A percentile compares a stretch with the other conserved stretches of the same genome.
Evolutionary conservation across 2,888 invertebrate species (phyloP).

Genomic region (Oligia strigilis): DNA sequence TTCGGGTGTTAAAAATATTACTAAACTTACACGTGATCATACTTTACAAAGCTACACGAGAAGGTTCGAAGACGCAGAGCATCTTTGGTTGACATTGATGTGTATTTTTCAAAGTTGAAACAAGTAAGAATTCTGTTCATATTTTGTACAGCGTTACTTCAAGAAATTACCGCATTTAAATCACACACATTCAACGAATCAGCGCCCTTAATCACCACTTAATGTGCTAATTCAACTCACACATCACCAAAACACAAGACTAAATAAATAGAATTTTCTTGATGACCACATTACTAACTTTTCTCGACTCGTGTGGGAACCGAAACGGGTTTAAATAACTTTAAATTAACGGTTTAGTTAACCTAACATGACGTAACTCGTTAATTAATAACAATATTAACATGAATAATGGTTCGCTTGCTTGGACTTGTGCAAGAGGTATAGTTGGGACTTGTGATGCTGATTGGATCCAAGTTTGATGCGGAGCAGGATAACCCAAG

Average conservation of each 20-base stretch:
- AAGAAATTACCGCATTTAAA: slow-evolving; percentile 30
- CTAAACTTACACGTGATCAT: neutral
- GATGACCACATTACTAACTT: slow-evolving; percentile 61
- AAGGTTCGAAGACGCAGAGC: neutral
- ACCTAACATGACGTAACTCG: slow-evolving; percentile 64
- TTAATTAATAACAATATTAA: slow-evolving; percentile 68
- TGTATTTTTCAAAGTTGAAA: neutral
- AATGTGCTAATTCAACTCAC: slow-evolving; percentile 31
- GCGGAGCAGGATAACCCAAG: slow-evolving; percentile 26
- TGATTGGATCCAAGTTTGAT: slow-evolving; percentile 21
- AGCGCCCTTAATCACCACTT: slow-evolving; percentile 34
- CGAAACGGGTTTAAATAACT: slow-evolving; percentile 67
- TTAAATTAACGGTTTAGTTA: slow-evolving; percentile 64
- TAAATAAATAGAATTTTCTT: slow-evolving; percentile 56
- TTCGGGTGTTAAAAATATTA: neutral
- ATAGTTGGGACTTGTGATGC: neutral
- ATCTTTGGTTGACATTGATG: neutral
- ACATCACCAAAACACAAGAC: slow-evolving; percentile 39
- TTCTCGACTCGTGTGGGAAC: slow-evolving; percentile 65
- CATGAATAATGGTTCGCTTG: slow-evolving; percentile 58
- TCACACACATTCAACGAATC: slow-evolving; percentile 21
- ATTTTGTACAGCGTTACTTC: neutral
- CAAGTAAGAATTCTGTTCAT: neutral
- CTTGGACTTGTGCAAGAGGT: slow-evolving; percentile 47
- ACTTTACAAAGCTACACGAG: no score